Evolutionary conservation across 2,797 vertebrate species (phyloP).

Genomic region (Ispidina picta): DNA sequence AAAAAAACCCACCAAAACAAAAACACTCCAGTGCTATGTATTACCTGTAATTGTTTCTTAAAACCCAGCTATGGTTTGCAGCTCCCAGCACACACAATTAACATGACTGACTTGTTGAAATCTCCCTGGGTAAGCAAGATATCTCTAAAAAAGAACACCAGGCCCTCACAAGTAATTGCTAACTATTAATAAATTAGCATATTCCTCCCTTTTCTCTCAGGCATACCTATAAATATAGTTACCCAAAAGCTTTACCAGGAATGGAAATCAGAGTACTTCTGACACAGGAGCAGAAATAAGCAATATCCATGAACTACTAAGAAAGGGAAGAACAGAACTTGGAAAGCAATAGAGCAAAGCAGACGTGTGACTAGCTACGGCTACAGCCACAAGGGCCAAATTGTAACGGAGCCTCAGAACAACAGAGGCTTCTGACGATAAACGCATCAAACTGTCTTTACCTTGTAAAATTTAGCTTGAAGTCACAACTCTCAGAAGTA

Average conservation of each 20-base stretch:
- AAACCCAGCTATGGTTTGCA: neutral
- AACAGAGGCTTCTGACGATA: neutral
- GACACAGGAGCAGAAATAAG: neutral
- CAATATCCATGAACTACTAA: neutral
- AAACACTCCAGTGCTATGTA: neutral
- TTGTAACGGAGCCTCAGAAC: neutral
- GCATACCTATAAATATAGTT: neutral
- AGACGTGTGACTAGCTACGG: neutral
- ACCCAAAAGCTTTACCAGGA: neutral
- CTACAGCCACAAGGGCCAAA: neutral
- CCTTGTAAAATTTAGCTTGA: neutral
- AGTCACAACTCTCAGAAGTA: conserved; percentile 37
- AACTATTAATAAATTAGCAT: conserved; percentile 31
- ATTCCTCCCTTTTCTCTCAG: neutral
- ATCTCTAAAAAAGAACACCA: conserved; percentile 15
- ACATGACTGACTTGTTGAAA: conserved; percentile 5
- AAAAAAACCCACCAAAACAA: no score
- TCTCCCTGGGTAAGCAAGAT: conserved; percentile 3
- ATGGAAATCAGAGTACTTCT: neutral
- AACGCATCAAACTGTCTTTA: neutral
- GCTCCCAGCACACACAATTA: neutral
- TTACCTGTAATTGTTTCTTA: neutral
- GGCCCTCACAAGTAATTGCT: neutral
- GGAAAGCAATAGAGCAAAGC: neutral
- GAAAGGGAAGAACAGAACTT: neutral